Evolutionary conservation across 2,888 invertebrate genomes (phyloP).

Genomic region (Caenorhabditis sp.): DNA sequence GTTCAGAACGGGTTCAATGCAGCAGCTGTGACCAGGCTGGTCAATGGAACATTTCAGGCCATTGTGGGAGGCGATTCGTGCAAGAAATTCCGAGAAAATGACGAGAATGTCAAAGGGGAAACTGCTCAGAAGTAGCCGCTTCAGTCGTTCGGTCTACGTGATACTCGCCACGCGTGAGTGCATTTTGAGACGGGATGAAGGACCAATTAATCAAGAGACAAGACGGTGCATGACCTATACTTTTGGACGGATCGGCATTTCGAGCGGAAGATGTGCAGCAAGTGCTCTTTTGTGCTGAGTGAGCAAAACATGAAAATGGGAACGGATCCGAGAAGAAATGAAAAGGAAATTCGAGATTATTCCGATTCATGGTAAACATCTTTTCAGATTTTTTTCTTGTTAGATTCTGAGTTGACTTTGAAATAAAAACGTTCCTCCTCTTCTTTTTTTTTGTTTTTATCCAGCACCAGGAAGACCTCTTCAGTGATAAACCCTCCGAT

Average conservation of each 20-base stretch:
- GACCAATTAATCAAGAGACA: constrained; percentile 18
- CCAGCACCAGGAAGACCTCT: neutral
- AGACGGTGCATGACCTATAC: neutral
- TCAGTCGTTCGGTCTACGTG: neutral
- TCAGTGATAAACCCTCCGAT: too few relatives aligned
- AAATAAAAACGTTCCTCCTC: neutral
- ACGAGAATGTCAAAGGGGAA: neutral
- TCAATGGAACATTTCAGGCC: neutral
- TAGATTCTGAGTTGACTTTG: neutral
- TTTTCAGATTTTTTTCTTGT: neutral
- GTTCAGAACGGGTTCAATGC: too few relatives aligned
- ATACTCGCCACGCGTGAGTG: constrained; percentile 1
- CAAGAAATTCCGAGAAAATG: constrained; percentile 3
- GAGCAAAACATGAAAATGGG: neutral
- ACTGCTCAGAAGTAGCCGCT: neutral
- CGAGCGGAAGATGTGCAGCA: constrained; percentile 8
- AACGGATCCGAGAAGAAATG: too few relatives aligned
- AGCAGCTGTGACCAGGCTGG: neutral
- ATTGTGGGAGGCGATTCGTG: neutral
- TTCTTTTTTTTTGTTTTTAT: neutral
- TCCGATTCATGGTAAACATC: too few relatives aligned
- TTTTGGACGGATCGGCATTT: neutral
- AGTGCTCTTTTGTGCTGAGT: neutral
- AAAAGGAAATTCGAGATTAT: neutral
- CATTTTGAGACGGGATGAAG: constrained; percentile 2